Base-by-base conservation (phyloP, 1,140 invertebrate genomes). In the Drosophila busckii region DNA sequence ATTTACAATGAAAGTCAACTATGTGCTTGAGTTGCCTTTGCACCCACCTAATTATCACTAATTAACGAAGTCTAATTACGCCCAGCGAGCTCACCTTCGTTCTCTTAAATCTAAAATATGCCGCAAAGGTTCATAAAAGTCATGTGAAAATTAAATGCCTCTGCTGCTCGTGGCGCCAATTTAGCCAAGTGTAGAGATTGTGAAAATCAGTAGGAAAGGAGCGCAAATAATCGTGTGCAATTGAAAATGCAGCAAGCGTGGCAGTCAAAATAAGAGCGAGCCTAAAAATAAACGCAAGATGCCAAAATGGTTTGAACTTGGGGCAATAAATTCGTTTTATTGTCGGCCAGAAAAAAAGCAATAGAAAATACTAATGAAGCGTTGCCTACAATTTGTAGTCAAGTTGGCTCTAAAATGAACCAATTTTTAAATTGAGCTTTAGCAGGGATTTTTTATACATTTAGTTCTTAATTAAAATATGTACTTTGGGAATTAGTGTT, bases 341-440 rank as follows among this genome's bases (percentile, higher is more conserved):
- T 45, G 52, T 29, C 40, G 31, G 17, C 48, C 37, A 63, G 70
- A 70, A 55, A 37, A 29, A 32, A 56, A 48, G 64, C 7, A 32
- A 65, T 48, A 37, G 29, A 66, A 55, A 71, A 44, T 52, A 38
- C 42, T 80, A 78, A 80, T 78, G 73, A 78, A 78, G 35, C 52
- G 50, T 34, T 54, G 66, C 71, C 61, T 78, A 76, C 71, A 67
- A 70, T 67, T 70, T 78, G 71, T 78, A 76, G 62, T 76, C 64
- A 25, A 40, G 32, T 17, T 45, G 49, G n/a, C n/a, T n/a, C n/a
- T n/a, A n/a, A n/a, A n/a, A n/a, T n/a, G n/a, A n/a, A n/a, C n/a
- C n/a, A n/a, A n/a, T n/a, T n/a, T n/a, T n/a, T n/a, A n/a, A n/a
- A n/a, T n/a, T n/a, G n/a, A n/a, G n/a, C n/a, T n/a, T 38, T 4